Base-by-base conservation (phyloP, 2,888 invertebrate genomes). In the Cryptocheilus praepositus region DNA sequence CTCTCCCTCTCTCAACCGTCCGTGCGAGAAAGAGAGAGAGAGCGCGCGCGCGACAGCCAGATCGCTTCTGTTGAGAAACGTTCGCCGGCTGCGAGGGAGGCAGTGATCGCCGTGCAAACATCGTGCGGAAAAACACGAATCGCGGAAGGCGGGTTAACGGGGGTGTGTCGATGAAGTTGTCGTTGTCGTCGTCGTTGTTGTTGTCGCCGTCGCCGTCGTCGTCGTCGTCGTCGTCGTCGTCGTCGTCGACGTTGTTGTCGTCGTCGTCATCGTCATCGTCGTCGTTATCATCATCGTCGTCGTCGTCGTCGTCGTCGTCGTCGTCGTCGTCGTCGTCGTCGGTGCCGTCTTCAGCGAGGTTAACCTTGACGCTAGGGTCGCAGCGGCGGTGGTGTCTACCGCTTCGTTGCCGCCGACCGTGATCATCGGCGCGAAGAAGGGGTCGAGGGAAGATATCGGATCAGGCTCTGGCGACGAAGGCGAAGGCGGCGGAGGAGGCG, bases 141-240 rank as follows among this genome's bases (percentile, higher is more conserved):
- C 4, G 11, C 3, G 36, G 44, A 2, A 45, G 18, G 45, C 43
- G 22, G 28, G 21, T 4, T 4, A 55, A n/a, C 61, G 68, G 75
- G 63, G 80, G 73, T 77, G 74, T 76, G 77, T 77, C 76, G 71
- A 81, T 80, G 82, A 82, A 71, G 77, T 73, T n/a, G n/a, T n/a
- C n/a, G n/a, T n/a, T n/a, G n/a, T n/a, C n/a, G n/a, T n/a, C n/a
- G n/a, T n/a, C n/a, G n/a, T n/a, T n/a, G n/a, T n/a, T n/a, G n/a
- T n/a, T n/a, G n/a, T n/a, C n/a, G n/a, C n/a, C n/a, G n/a, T n/a
- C n/a, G n/a, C n/a, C n/a, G n/a, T n/a, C n/a, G n/a, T n/a, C n/a
- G n/a, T n/a, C n/a, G n/a, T n/a, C n/a, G n/a, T n/a, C n/a, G n/a
- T n/a, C n/a, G n/a, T n/a, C n/a, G n/a, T n/a, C n/a, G n/a, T n/a